Percentiles rank a stretch among this genome's conserved stretches.
These are phyloP conservation scores for Polyodon spathula DNA, from an alignment of 2,113 vertebrate species.

Conservation along the genomic window DNA sequence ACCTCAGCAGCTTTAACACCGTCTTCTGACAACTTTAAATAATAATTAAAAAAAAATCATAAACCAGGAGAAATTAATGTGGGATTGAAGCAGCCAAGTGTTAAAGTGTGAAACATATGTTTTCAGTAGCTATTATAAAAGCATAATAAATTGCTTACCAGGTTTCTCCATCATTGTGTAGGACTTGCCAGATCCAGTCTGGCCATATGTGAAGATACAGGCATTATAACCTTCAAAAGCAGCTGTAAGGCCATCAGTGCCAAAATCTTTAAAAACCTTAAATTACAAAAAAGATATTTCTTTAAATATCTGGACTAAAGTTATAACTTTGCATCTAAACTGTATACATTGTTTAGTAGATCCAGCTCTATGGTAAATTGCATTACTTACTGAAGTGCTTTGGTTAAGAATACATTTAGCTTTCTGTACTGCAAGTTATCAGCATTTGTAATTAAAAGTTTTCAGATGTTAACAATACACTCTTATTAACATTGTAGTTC, in stretches of 20 bases:
- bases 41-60: not conserved
- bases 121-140: not conserved
- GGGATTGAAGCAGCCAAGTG: conserved; percentile 2
- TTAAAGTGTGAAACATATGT: not conserved
- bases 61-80: conserved; percentile 17
- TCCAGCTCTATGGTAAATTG: no score
- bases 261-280: conserved; percentile 80
- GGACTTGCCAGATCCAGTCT: conserved; percentile 86
- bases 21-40: not conserved
- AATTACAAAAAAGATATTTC: conserved; percentile 7
- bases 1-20: not conserved
- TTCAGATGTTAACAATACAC: no score
- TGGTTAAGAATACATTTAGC: no score
- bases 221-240: conserved; percentile 88
- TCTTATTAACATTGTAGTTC: no score
- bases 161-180: conserved; percentile 89
- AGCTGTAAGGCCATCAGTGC: conserved; percentile 72
- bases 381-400: no score
- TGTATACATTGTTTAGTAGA: no score
- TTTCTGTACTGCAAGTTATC: no score
- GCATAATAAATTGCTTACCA: conserved; percentile 53
- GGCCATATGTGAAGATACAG: conserved; percentile 85
- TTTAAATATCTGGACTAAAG: no score
- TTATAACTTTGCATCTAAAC: no score
- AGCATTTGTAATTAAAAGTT: no score